Evolutionary conservation across 2,888 invertebrate genomes (phyloP), one percentile per base, ranked within the genome.

Genomic region (Zele albiditarsus): DNA sequence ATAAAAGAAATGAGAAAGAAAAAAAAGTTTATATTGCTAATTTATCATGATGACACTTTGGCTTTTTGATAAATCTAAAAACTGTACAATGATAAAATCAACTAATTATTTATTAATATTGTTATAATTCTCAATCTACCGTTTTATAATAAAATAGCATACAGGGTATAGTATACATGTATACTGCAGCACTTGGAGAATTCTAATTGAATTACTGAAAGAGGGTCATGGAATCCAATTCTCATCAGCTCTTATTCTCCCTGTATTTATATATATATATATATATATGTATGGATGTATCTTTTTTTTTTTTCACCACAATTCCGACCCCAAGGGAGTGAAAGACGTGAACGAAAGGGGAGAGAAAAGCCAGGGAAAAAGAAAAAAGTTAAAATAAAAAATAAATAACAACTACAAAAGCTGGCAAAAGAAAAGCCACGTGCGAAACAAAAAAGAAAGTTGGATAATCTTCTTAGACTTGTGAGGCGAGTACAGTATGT

Each of bases 391-490:
- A 67, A 68, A 38, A 57, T 57, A 57, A 60, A 46, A 58, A 65
- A 33, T n/a, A 60, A 65, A 31, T 23, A 57, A 33, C 3, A 65
- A 23, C 33, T 8, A 60, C 8, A 28, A 14, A 31, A 31, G 16
- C 28, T n/a, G 20, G 31, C n/a, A 27, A 31, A 38, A 65, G 38
- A 38, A 67, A 27, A 65, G 31, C 68, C 25, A 46, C 58, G 33
- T 31, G 23, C 57, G 42, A 77, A 75, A 75, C 65, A 77, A 77
- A 38, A n/a, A 74, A 49, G 31, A 66, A 77, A 77, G 68, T 71
- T 75, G 33, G 67, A 6, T 77, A 77, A 77, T 77, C 75, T 75
- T 42, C 66, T 66, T 63, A 63, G 71, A 20, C 20, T 53, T 53
- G 53, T 53, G 53, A 38, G 38, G 12, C 38, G 38, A 38, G 12